Base-by-base conservation (phyloP, 37 sponge, comb jelly and placozoan genomes). In the Corticium candelabrum region DNA sequence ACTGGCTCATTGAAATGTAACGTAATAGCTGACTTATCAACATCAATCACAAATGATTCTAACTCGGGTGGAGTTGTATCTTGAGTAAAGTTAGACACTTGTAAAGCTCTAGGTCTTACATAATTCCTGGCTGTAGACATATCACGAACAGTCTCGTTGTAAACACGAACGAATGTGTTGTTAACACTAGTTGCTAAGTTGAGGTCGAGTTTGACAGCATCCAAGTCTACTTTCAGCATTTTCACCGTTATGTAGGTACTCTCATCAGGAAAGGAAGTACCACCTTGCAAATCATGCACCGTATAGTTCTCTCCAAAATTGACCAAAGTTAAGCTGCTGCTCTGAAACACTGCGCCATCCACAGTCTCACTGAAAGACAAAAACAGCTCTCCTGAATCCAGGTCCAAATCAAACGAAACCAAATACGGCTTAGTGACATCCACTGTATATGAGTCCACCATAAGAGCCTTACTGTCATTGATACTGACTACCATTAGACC, bases 1-100 rank as follows among this genome's bases (percentile, higher is more conserved):
- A 94, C 85, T 11, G 95, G 95, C 39, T 94, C 95, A 75, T 94
- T 80, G 80, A 94, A 94, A 71, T 82, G 79, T 38, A 94, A 68
- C 21, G 81, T 82, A 5, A 94, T 57, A 1, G 69, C 68, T 1
- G 81, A 87, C 5, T 41, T 69, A 34, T 82, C 83, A 0, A 94
- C 73, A 72, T 94, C 91, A 7, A 90, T 84, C 7, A 78, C 75
- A 34, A 86, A 79, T 11, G 75, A 27, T 3, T 41, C 31, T 11
- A 90, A 38, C 7, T 7, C 77, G 40, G 95, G 95, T n/a, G 89
- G 91, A 41, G 89, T 91, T 32, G 71, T 38, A 82, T 94, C 95
- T 41, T 39, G 75, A 41, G 83, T 90, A 77, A 85, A 88, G 37
- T 80, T 71, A 0, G 69, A 34, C 3, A 90, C 95, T 29, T 30